Conservation (phyloP, 2,888 invertebrate genomes). For the Doris montereyensis region DNA sequence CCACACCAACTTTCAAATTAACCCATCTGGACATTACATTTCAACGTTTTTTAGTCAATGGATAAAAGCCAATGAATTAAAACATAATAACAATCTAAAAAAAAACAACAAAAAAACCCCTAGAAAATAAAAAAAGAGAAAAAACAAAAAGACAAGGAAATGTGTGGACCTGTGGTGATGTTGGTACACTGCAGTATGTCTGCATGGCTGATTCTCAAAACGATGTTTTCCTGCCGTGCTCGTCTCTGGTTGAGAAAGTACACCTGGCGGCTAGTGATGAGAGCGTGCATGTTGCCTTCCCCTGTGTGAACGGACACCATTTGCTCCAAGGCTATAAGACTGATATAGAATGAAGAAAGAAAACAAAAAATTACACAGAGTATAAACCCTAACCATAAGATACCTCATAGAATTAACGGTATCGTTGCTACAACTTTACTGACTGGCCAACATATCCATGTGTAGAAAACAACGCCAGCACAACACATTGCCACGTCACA, state of each 20-base stretch:
- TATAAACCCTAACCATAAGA: not conserved
- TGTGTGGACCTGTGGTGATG: conserved; percentile 13
- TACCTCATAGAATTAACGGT: too few species aligned
- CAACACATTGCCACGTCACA: too few species aligned
- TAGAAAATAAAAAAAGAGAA: not conserved
- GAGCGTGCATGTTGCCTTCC: conserved; percentile 83
- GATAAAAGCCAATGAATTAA: too few species aligned
- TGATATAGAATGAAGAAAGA: conserved; percentile 35
- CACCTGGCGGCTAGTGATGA: conserved; percentile 83
- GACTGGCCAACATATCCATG: too few species aligned
- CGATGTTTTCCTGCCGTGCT: conserved; percentile 61
- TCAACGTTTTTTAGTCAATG: too few species aligned
- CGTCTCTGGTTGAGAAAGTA: conserved; percentile 79
- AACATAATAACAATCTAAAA: too few species aligned
- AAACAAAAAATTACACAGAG: too few species aligned
- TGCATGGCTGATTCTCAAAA: conserved; percentile 63
- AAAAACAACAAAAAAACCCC: too few species aligned
- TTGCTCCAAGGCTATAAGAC: conserved; percentile 44
- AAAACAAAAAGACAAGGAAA: not conserved
- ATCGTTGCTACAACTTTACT: too few species aligned
- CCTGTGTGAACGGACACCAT: conserved; percentile 26
- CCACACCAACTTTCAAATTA: too few species aligned
- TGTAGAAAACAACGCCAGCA: too few species aligned
- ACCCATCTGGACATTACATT: too few species aligned
- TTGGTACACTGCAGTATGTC: conserved; percentile 32